Evolutionary conservation across 2,797 vertebrate genomes (phyloP), one percentile per base, ranked within the genome.

Genomic region (Hyperoplus immaculatus): DNA sequence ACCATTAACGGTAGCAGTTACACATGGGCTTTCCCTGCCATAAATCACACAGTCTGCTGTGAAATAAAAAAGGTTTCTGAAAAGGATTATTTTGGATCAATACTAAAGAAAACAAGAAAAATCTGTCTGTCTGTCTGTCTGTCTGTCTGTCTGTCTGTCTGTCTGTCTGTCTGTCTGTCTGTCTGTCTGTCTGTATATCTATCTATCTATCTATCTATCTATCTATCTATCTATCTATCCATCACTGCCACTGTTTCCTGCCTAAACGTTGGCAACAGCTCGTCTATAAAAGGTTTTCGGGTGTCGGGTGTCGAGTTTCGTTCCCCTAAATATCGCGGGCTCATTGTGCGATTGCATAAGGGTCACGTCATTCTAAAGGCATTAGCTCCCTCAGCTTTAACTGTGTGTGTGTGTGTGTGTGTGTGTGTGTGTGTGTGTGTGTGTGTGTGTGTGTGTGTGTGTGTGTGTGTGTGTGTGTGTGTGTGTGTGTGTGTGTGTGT

Each of bases 281-380:
- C 4, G 71, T 87, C 93, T 90, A 88, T 84, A 89, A 90, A 66
- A 38, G 90, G 83, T 77, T 72, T 29, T 16, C 45, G 54, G 14
- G 76, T 77, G 39, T 91, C 51, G 61, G 14, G 76, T 77, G 39
- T 91, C 54, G 61, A 45, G 88, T 94, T 92, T 74, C 91, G 81
- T 88, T 85, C 77, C 73, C 73, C 73, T 29, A 68, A 87, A 91
- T 89, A 84, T 75, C 82, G 7, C 6, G 45, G 53, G 61, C 75
- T 86, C 80, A 70, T 80, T 81, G 84, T 83, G 75, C 14, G 57
- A 82, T 90, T 91, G 85, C 90, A 80, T 92, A 91, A 92, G 82
- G 18, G 29, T 85, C 67, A 56, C 88, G 79, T 94, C 90, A 94
- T 70, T 54, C 79, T 70, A 6, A 4, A 65, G 75, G 87, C 85